These are phyloP conservation scores for Pandemis corylana DNA, from an alignment of 2,888 invertebrate genomes.

Conservation along the genomic window DNA sequence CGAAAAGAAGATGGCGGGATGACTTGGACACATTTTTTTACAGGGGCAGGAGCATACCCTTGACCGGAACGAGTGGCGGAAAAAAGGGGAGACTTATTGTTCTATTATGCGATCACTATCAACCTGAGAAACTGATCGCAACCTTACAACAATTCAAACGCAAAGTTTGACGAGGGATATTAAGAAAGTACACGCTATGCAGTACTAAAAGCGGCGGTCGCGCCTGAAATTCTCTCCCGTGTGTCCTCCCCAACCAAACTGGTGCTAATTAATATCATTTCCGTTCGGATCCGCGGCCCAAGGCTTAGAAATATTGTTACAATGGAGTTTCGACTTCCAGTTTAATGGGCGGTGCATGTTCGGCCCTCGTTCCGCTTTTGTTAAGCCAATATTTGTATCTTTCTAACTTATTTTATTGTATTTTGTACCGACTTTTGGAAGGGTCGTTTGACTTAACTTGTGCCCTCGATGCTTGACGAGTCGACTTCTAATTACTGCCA, in stretches of 20 bases:
- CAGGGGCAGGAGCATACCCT: too few relatives aligned
- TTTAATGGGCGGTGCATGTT: conserved; percentile 30
- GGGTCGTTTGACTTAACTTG: not conserved
- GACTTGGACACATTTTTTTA: too few relatives aligned
- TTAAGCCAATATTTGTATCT: conserved; percentile 22
- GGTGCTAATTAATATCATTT: conserved; percentile 56
- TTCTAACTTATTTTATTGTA: conserved; percentile 9
- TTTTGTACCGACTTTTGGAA: not conserved
- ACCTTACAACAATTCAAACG: too few relatives aligned
- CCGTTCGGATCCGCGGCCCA: conserved; percentile 49
- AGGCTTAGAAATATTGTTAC: conserved; percentile 60
- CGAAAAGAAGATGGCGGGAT: too few relatives aligned
- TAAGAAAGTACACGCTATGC: too few relatives aligned
- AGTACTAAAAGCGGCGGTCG: too few relatives aligned
- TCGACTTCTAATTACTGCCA: not conserved
- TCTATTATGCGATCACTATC: too few relatives aligned
- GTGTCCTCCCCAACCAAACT: conserved; percentile 49
- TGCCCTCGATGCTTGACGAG: not conserved
- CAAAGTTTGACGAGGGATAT: too few relatives aligned
- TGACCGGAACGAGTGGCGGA: too few relatives aligned
- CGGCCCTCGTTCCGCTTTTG: conserved; percentile 16
- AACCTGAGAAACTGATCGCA: too few relatives aligned
- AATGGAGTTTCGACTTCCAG: conserved; percentile 46
- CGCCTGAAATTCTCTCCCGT: conserved; percentile 7
- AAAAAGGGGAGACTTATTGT: too few relatives aligned